Percentiles rank a stretch among this genome's conserved stretches.
phyloP scores from a whole-genome alignment of 2,113 vertebrate species.

The Xiphophorus maculatus region DNA sequence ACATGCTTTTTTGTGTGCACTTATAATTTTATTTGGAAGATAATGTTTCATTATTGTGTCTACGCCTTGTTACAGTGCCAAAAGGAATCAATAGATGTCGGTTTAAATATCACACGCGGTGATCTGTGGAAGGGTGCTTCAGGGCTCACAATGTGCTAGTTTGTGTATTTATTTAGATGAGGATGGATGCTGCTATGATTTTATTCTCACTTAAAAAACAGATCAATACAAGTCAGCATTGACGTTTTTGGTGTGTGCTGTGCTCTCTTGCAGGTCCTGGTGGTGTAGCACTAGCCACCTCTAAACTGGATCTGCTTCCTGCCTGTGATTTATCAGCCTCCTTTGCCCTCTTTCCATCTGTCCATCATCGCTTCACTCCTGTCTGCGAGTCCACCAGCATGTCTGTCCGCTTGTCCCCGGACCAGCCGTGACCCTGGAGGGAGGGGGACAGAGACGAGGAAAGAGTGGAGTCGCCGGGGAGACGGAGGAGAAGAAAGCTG shows the following conservation, averaged over 20 bases:
- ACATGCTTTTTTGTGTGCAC: background rate
- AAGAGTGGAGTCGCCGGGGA: constrained; percentile 64
- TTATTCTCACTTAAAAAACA: background rate
- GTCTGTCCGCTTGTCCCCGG: constrained; percentile 61
- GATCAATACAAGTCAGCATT: constrained; percentile 36
- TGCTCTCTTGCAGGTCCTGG: constrained; percentile 47
- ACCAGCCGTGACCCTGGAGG: constrained; percentile 75
- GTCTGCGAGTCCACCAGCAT: constrained; percentile 30
- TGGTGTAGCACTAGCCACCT: constrained; percentile 59
- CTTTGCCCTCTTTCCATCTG: constrained; percentile 56
- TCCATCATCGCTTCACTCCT: constrained; percentile 32
- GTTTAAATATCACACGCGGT: background rate
- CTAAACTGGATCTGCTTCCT: constrained; percentile 60
- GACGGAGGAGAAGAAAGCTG: constrained; percentile 57
- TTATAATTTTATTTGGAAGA: background rate
- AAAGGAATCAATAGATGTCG: background rate
- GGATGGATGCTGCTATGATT: background rate
- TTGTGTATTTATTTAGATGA: background rate
- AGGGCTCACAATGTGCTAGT: background rate
- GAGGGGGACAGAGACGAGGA: constrained; percentile 73
- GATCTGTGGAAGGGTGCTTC: background rate
- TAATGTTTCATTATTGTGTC: background rate
- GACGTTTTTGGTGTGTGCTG: constrained; percentile 29
- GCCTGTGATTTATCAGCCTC: constrained; percentile 55
- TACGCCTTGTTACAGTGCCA: background rate